A percentile compares a stretch with the other conserved stretches of the same genome.
These are phyloP conservation scores for Pteria penguin DNA, from an alignment of 2,888 invertebrate genomes.

Conservation along the genomic window DNA sequence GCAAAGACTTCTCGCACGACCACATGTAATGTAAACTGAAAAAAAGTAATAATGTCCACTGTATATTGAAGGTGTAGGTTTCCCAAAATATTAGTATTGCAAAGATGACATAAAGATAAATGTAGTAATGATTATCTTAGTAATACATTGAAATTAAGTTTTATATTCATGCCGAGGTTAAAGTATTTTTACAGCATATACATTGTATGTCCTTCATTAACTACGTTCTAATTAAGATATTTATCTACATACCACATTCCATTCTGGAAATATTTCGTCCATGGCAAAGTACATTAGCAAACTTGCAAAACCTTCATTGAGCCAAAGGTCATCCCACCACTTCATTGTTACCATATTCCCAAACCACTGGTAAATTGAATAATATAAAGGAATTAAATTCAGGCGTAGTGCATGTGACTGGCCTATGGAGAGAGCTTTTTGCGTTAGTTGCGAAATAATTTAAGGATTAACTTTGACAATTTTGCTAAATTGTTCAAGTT, in stretches of 20 bases:
- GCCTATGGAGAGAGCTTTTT: no score
- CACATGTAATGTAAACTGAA: conserved; percentile 58
- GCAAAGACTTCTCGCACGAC: conserved; percentile 76
- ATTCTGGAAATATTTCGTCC: conserved; percentile 74
- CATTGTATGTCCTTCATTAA: no score
- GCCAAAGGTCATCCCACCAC: conserved; percentile 80
- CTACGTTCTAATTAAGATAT: no score
- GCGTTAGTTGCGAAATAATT: no score
- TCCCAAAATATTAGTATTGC: background rate
- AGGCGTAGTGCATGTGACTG: no score
- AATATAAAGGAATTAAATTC: background rate
- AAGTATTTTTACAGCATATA: no score
- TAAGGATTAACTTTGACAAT: no score
- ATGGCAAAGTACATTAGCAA: conserved; percentile 79
- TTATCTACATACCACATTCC: conserved; percentile 78
- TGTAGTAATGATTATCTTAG: no score
- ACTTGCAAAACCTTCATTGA: conserved; percentile 79
- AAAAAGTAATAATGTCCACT: background rate
- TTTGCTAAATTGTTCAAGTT: no score
- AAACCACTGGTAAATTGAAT: conserved; percentile 75
- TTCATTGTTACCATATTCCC: conserved; percentile 80
- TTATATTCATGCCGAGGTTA: no score
- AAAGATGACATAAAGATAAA: background rate
- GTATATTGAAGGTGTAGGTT: background rate
- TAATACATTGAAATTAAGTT: no score